phyloP scores from a whole-genome alignment of 2,113 vertebrate genomes.

The Tringa solitaria region DNA sequence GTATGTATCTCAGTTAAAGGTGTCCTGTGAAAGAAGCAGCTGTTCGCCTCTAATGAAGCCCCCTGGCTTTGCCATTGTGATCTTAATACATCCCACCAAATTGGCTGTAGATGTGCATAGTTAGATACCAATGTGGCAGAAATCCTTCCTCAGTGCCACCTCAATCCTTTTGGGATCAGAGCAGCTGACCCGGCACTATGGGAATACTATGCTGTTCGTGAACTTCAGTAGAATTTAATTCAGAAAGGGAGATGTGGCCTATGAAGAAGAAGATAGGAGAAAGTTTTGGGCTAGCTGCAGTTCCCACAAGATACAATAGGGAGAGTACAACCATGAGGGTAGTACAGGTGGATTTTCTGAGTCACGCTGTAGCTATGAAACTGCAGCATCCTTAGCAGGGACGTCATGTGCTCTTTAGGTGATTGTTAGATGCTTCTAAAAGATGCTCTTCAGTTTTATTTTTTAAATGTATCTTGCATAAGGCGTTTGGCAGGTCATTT shows the following conservation, averaged over 20 bases:
- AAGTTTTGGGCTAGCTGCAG: background rate
- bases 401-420: rapidly evolving
- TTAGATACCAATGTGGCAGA: background rate
- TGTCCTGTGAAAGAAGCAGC: background rate
- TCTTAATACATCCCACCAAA: background rate
- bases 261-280: background rate
- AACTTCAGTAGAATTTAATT: background rate
- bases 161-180: background rate
- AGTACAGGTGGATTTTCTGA: background rate
- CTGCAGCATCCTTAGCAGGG: background rate
- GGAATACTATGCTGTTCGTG: background rate
- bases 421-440: background rate
- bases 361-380: rapidly evolving
- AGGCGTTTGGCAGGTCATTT: background rate
- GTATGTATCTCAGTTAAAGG: background rate
- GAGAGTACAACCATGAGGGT: background rate
- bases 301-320: background rate
- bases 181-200: background rate
- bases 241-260: background rate
- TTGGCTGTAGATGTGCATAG: background rate
- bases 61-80: background rate
- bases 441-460: background rate
- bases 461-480: background rate
- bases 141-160: background rate
- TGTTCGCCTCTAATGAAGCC: background rate